Base-by-base conservation (phyloP, 2,113 vertebrate species). In the Tricholaema leucomelas region DNA sequence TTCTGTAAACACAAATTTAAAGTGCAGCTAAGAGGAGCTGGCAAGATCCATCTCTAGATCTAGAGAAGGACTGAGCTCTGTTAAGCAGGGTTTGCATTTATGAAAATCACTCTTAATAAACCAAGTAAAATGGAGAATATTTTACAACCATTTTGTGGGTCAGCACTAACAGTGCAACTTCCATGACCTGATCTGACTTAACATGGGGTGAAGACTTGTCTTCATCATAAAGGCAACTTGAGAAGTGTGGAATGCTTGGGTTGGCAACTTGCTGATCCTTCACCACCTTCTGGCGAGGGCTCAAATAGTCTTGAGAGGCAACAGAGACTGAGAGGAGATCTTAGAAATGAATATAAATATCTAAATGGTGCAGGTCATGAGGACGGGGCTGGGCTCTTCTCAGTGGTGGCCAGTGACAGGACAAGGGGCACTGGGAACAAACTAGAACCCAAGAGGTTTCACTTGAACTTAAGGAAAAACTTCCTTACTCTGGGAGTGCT, bases 161-260 rank as follows among this genome's bases (percentile, higher is more conserved):
- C 42, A 44, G 50, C 3, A 0, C 24, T 56, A 54, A 36, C 50
- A 28, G 38, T 2, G 19, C 27, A 36, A 19, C 44, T 50, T 42
- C 36, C 40, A 36, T 5, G 23, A 55, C 10, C 31, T 0, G 1
- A 60, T 13, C 31, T 0, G 1, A 25, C 28, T 89, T 59, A 23
- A 48, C 24, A n/a, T 38, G 67, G 71, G n/a, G 42, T 30, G 25
- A 55, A 25, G 20, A 63, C 12, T 15, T 30, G 18, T 8, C 52
- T 0, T 6, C 38, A 61, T 23, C 4, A 1, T 19, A 81, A 67
- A 0, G 3, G 33, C 23, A n/a, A 4, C 15, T 44, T 24, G 36
- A 64, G 42, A 70, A 46, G 48, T 19, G 20, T 14, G 42, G 59
- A 71, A 24, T 1, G 4, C 42, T 12, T 0, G 4, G 21, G 63